phyloP scores from a whole-genome alignment of 1,140 invertebrate species.

The Ericerus pela region DNA sequence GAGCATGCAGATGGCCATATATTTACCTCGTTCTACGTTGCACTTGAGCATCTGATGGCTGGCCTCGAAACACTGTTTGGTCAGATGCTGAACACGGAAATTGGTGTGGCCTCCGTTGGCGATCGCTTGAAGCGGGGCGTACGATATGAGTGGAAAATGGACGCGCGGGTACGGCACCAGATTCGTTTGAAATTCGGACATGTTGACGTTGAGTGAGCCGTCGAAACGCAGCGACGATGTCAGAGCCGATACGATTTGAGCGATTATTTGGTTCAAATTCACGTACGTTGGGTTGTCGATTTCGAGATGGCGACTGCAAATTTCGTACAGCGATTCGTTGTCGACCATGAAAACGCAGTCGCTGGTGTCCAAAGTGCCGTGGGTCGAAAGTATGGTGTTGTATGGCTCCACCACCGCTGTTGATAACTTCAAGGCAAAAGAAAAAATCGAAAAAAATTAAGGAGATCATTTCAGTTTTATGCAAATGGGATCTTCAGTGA shows the following conservation, averaged over 20 bases:
- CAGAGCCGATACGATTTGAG: conserved; percentile 37
- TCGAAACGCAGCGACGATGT: conserved; percentile 41
- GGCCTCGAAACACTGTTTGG: conserved; percentile 1
- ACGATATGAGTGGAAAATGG: conserved; percentile 25
- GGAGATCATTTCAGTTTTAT: too few species aligned
- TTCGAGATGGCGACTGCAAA: conserved; percentile 43
- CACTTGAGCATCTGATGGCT: conserved; percentile 23
- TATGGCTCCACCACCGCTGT: conserved; percentile 42
- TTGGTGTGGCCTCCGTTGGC: background rate
- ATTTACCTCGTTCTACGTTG: conserved; percentile 33
- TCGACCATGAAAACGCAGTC: conserved; percentile 51
- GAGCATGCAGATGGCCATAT: conserved; percentile 38
- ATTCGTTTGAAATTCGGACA: conserved; percentile 52
- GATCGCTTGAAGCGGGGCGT: conserved; percentile 22
- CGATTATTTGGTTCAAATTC: conserved; percentile 27
- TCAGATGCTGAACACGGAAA: background rate
- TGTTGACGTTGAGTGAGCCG: conserved; percentile 43
- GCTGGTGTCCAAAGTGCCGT: conserved; percentile 45
- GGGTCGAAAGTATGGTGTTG: conserved; percentile 49
- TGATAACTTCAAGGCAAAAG: conserved; percentile 15
- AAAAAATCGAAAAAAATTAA: background rate
- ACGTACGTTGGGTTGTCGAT: conserved; percentile 43
- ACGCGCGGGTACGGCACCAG: conserved; percentile 46
- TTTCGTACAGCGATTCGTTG: conserved; percentile 45
- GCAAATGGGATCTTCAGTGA: too few species aligned